These are phyloP conservation scores for Elysia crispata DNA, from an alignment of 2,888 invertebrate species.

Conservation along the genomic window DNA sequence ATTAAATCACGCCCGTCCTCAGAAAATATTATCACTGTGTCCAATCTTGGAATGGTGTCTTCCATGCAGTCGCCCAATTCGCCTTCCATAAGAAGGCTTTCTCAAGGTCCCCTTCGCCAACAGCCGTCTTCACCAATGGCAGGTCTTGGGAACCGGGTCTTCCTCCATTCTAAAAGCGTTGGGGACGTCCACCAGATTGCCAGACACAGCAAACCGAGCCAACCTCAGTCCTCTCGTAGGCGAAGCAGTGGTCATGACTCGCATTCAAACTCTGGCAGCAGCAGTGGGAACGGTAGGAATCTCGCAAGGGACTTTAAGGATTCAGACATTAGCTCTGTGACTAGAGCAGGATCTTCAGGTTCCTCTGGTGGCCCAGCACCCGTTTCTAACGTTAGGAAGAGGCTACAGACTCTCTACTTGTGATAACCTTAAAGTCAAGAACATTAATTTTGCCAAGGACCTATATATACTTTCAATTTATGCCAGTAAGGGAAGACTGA, in stretches of 20 bases:
- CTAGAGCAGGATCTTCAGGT: slow-evolving; percentile 48
- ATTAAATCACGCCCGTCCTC: neutral
- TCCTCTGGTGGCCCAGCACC: slow-evolving; percentile 25
- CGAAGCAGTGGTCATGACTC: slow-evolving; percentile 20
- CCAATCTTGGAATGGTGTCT: slow-evolving; percentile 37
- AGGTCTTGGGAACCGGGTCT: neutral
- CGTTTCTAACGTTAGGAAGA: slow-evolving; percentile 47
- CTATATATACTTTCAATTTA: no score
- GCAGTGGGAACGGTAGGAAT: slow-evolving; percentile 42
- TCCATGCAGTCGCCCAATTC: slow-evolving; percentile 27
- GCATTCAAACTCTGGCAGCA: slow-evolving; percentile 49
- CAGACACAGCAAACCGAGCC: neutral
- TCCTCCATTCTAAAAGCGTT: neutral
- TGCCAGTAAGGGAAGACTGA: no score
- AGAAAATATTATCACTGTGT: slow-evolving; percentile 10
- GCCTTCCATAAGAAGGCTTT: no score
- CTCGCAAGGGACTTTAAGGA: slow-evolving; percentile 54
- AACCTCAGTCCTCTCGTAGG: neutral
- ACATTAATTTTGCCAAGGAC: no score
- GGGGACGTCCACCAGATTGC: neutral
- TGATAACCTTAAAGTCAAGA: slow-evolving; percentile 6
- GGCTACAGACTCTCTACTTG: slow-evolving; percentile 54
- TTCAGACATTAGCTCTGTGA: slow-evolving; percentile 54
- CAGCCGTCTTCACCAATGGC: neutral
- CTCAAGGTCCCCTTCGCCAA: neutral